phyloP scores from a whole-genome alignment of 2,888 invertebrate species.

The Hoplodrina ambigua region DNA sequence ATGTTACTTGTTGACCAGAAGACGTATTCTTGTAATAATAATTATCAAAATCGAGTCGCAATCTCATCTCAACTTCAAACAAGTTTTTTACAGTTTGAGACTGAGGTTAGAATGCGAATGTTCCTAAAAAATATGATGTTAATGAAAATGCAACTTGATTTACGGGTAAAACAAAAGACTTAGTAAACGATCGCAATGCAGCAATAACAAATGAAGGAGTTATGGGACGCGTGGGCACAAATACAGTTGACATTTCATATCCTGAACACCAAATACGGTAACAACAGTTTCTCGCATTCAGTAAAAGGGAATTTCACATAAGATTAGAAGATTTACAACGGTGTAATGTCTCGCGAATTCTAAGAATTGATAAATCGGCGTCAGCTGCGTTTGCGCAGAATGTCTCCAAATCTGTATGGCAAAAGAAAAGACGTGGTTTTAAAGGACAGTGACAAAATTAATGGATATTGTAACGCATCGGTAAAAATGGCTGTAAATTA shows the following conservation, averaged over 20 bases:
- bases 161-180: background rate
- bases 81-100: no score
- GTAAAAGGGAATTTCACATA: constrained; percentile 47
- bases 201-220: constrained; percentile 6
- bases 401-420: constrained; percentile 51
- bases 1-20: background rate
- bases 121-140: background rate
- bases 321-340: constrained; percentile 57
- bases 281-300: constrained; percentile 35
- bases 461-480: constrained; percentile 52
- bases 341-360: constrained; percentile 42
- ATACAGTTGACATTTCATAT: constrained; percentile 41
- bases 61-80: no score
- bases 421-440: constrained; percentile 43
- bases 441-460: constrained; percentile 45
- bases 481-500: constrained; percentile 47
- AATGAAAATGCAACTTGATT: background rate
- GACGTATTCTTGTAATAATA: no score
- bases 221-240: constrained; percentile 7
- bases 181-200: background rate
- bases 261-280: constrained; percentile 44
- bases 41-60: no score
- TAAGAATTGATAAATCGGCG: constrained; percentile 67
- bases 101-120: no score
- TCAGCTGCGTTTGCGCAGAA: constrained; percentile 66